A percentile compares a stretch with the other conserved stretches of the same genome.
Evolutionary conservation across 2,888 invertebrate genomes (phyloP).

Genomic region (Caenorhabditis sinica): DNA sequence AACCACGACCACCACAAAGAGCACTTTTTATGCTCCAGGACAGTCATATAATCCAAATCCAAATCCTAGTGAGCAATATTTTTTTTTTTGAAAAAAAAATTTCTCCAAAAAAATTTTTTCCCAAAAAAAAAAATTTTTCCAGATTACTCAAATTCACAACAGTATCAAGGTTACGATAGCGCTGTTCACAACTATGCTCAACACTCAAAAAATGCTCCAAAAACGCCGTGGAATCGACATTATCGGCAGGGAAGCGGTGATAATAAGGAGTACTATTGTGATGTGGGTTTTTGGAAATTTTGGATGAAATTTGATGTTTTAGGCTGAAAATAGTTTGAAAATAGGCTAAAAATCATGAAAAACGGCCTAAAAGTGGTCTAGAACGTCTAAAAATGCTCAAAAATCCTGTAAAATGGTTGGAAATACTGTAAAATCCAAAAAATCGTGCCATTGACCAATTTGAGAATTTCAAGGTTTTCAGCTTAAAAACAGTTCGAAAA

Average conservation of each 20-base stretch:
- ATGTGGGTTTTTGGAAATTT: constrained; percentile 3
- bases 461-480: too few species aligned
- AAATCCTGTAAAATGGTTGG: background rate
- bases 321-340: background rate
- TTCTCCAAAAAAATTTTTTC: too few species aligned
- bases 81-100: too few species aligned
- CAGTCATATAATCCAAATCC: constrained; percentile 5
- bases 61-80: background rate
- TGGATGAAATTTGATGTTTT: background rate
- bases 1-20: background rate
- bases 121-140: too few species aligned
- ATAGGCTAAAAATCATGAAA: background rate
- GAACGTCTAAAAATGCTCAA: background rate
- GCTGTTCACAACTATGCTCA: constrained; percentile 50
- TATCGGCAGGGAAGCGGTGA: constrained; percentile 1
- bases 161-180: constrained; percentile 32
- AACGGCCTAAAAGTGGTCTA: background rate
- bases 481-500: too few species aligned
- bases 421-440: background rate
- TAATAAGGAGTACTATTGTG: constrained; percentile 50
- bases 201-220: background rate
- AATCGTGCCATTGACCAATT: too few species aligned
- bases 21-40: too few species aligned
- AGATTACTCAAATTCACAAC: too few species aligned
- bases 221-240: background rate